Evolutionary conservation across 2,113 vertebrate genomes (phyloP), one percentile per base, ranked within the genome.

Genomic region (Phylloscopus whistleri): DNA sequence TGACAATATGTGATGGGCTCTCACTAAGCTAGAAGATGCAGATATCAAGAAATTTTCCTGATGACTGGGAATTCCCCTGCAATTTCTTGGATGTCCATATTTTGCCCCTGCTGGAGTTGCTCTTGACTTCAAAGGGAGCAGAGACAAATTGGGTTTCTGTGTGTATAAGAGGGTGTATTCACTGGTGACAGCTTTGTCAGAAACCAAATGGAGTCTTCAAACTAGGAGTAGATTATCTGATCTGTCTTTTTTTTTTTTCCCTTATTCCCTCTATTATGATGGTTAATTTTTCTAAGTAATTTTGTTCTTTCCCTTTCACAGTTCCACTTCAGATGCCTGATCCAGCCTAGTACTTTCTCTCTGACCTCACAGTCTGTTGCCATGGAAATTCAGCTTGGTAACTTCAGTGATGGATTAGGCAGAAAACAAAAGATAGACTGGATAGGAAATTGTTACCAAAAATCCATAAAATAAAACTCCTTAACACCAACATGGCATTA

Each of bases 361-460:
- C 62, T 93, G 92, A 94, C 95, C 74, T 90, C 90, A 75, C 37
- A 81, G 63, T 75, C 82, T 80, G 95, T 97, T 96, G 95, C 96
- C 78, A 90, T 95, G 93, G 96, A 97, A 96, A 97, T 95, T 94
- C 5, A 3, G 59, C 93, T 95, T 88, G 86, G 37, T 69, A 68
- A 84, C 81, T 94, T 96, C 26, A 1, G 43, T 89, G 91, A 88
- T 84, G 59, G 74, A 91, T 89, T 84, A 91, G 83, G 63, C n/a
- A 44, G n/a, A 76, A 83, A 80, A 60, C 60, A 81, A 77, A 84
- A 51, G 37, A 88, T 78, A 73, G 66, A 69, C 44, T 53, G 46
- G 44, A 60, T 41, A 48, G 66, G 49, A 89, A 76, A 70, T 24
- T 62, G 10, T 53, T 53, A 62, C 39, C 64, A 55, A 78, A 87